Conservation (phyloP, 2,888 invertebrate genomes). For the Idaea dimidiata region DNA sequence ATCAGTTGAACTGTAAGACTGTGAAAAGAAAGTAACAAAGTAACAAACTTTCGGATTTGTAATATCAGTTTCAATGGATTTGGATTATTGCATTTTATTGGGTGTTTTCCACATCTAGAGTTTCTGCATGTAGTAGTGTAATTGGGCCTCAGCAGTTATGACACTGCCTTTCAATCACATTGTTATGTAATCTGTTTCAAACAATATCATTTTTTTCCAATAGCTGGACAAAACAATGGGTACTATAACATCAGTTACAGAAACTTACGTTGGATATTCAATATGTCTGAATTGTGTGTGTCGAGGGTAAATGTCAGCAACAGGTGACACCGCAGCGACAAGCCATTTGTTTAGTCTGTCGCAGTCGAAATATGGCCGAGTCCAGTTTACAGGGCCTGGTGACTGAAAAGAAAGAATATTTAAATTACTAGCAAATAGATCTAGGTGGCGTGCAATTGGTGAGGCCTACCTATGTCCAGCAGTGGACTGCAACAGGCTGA, state of each 20-base stretch:
- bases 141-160: too few species aligned
- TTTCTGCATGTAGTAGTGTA: too few species aligned
- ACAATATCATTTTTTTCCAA: neutral
- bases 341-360: constrained; percentile 97
- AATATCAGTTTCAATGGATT: too few species aligned
- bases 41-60: too few species aligned
- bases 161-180: neutral
- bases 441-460: too few species aligned
- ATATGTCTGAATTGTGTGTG: constrained; percentile 96
- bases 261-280: constrained; percentile 93
- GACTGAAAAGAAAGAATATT: constrained; percentile 31
- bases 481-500: too few species aligned
- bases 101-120: too few species aligned
- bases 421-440: constrained; percentile 15
- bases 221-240: neutral
- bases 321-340: constrained; percentile 95
- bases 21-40: too few species aligned
- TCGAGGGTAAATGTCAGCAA: constrained; percentile 96
- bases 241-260: neutral
- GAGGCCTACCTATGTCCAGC: too few species aligned
- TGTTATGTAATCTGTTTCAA: neutral
- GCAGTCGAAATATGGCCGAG: constrained; percentile 97
- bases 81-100: too few species aligned
- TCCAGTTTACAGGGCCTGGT: constrained; percentile 96
- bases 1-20: too few species aligned